Evolutionary conservation across 2,113 vertebrate genomes (phyloP).

Genomic region (rabbit (Oryctolagus cuniculus)): DNA sequence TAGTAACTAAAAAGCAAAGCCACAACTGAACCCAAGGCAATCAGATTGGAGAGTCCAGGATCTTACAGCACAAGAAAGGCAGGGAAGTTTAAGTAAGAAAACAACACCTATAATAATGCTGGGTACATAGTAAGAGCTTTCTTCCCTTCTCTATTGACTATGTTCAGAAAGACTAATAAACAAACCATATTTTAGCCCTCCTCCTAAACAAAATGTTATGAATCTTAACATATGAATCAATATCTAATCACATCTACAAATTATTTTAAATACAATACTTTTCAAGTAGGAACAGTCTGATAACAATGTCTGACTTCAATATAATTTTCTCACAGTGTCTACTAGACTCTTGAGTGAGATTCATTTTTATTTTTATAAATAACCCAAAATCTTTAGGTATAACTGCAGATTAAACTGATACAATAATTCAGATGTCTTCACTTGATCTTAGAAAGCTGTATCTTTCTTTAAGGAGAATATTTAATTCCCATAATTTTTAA

Average conservation of each 20-base stretch:
- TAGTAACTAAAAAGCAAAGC: not conserved
- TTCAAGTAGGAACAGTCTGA: constrained; percentile 56
- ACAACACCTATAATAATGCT: not conserved
- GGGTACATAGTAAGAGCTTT: not conserved
- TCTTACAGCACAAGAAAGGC: not conserved
- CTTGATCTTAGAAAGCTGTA: constrained; percentile 60
- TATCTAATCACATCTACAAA: constrained; percentile 73
- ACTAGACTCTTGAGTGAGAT: constrained; percentile 53
- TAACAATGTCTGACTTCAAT: constrained; percentile 59
- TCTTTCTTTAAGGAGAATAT: constrained; percentile 48
- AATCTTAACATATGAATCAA: constrained; percentile 71
- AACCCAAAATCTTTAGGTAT: constrained; percentile 66
- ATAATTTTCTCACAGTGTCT: constrained; percentile 55
- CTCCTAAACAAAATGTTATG: constrained; percentile 58
- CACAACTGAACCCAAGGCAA: not conserved
- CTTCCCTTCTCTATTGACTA: constrained; percentile 7
- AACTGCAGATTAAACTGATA: constrained; percentile 61
- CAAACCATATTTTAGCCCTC: constrained; percentile 37
- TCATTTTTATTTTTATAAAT: constrained; percentile 75
- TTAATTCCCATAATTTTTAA: constrained; percentile 59
- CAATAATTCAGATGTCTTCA: constrained; percentile 22
- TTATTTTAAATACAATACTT: constrained; percentile 65
- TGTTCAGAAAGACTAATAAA: constrained; percentile 17
- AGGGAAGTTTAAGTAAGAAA: not conserved
- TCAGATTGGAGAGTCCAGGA: not conserved